Base-by-base conservation (phyloP, 2,888 invertebrate genomes). In the Operophtera brumata region DNA sequence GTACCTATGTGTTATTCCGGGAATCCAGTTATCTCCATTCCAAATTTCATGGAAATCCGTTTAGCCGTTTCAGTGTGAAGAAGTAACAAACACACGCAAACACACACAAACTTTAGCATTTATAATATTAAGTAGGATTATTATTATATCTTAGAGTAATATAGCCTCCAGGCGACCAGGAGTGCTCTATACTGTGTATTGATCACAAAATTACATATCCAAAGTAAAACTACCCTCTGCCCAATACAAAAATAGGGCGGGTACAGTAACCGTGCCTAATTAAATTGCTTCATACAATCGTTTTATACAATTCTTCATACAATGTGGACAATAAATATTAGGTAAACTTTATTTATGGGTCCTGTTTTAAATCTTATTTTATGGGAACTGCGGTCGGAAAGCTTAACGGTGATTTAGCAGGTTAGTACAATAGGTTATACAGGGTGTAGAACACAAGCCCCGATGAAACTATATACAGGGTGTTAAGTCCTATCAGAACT, bases 301-400 rank as follows among this genome's bases (percentile, higher is more conserved):
- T 49, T 42, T 50, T 43, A 51, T 47, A 51, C 51, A 51, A 47
- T 47, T 35, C 42, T 41, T 34, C 39, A 34, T 52, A 57, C 57
- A 52, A 53, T 52, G 37, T 52, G 57, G 52, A 78, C 76, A 78
- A 78, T 78, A 75, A 77, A 77, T 75, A 77, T 70, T 74, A 74
- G 73, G 63, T 70, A 73, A 73, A 77, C 67, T 72, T 75, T 77
- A 81, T 82, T 81, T 82, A 81, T 80, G 75, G 70, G 69, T 43
- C 78, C 68, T 71, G 80, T 78, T 80, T 77, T 79, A 81, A 82
- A 88, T 88, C 86, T 85, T 82, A 86, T 88, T 89, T 88, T 90
- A 90, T 90, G 89, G 89, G 89, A 89, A 89, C 83, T 86, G 87
- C 67, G 87, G 87, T 85, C 64, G 75, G 62, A 70, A 65, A 73